These are phyloP conservation scores for Branchellion lobata DNA, from an alignment of 2,888 invertebrate species.

Conservation along the genomic window DNA sequence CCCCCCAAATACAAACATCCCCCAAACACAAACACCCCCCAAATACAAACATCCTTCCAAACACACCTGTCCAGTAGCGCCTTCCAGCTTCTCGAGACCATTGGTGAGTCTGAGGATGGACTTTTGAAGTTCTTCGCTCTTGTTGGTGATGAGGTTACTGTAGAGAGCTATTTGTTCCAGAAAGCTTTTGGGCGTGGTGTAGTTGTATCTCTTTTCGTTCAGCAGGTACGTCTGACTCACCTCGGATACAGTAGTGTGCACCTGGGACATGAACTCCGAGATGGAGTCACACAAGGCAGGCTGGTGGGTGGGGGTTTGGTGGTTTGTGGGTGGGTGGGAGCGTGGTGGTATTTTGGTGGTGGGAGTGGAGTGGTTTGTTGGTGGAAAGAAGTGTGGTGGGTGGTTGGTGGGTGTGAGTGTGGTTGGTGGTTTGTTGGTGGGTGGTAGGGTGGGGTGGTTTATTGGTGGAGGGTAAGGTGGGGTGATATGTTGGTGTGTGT, in stretches of 20 bases:
- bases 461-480: no score
- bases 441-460: background rate
- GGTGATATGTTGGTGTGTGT: no score
- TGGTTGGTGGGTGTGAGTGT: no score
- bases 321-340: no score
- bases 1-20: no score
- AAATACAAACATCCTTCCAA: no score
- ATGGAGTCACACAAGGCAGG: slow-evolving; percentile 76
- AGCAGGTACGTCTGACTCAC: slow-evolving; percentile 82
- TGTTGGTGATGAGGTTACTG: slow-evolving; percentile 76
- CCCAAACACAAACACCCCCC: no score
- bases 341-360: no score
- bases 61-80: slow-evolving; percentile 78
- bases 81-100: slow-evolving; percentile 84
- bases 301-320: slow-evolving; percentile 60
- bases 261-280: slow-evolving; percentile 89
- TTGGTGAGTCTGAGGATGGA: slow-evolving; percentile 86
- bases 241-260: slow-evolving; percentile 87
- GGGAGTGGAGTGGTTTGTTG: no score
- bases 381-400: no score
- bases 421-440: no score
- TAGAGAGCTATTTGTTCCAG: slow-evolving; percentile 91
- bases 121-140: slow-evolving; percentile 80
- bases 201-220: slow-evolving; percentile 89
- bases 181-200: slow-evolving; percentile 95